Conservation (phyloP, 2,888 invertebrate species). For the Troides helena region DNA sequence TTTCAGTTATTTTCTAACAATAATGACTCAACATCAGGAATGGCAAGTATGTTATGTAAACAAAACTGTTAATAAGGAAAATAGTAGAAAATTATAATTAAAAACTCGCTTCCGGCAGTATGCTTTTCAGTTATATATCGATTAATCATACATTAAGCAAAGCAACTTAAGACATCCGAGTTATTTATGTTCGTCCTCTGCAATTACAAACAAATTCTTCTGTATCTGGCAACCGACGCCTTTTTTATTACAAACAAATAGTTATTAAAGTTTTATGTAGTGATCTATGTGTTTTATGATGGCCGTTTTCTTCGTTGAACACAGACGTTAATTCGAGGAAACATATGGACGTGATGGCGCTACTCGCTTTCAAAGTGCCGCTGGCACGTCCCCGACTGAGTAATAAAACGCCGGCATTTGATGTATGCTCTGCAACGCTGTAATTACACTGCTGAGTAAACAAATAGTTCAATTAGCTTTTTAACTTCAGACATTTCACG, state of each 20-base stretch:
- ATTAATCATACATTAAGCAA: background rate
- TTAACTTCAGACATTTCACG: slow-evolving; percentile 53
- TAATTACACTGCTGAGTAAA: slow-evolving; percentile 64
- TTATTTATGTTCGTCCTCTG: slow-evolving; percentile 20
- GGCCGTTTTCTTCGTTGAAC: slow-evolving; percentile 74
- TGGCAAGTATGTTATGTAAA: too few species aligned
- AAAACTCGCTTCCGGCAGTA: background rate
- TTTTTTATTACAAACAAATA: slow-evolving; percentile 65
- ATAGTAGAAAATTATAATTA: too few species aligned
- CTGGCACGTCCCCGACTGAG: slow-evolving; percentile 40
- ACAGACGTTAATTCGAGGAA: slow-evolving; percentile 79
- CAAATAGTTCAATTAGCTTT: slow-evolving; percentile 68
- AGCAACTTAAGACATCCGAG: background rate
- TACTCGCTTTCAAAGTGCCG: slow-evolving; percentile 76
- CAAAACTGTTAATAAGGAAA: too few species aligned
- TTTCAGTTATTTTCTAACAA: background rate
- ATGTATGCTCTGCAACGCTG: slow-evolving; percentile 66
- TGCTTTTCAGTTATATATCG: background rate
- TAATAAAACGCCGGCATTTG: slow-evolving; percentile 69
- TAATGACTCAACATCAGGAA: too few species aligned
- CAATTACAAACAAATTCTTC: slow-evolving; percentile 33
- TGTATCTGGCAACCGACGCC: slow-evolving; percentile 44
- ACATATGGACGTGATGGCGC: slow-evolving; percentile 76
- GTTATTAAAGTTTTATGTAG: slow-evolving; percentile 71
- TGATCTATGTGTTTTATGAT: slow-evolving; percentile 72